Evolutionary conservation across 1,140 invertebrate genomes (phyloP), one percentile per base, ranked within the genome.

Genomic region (Aphis gossypii): DNA sequence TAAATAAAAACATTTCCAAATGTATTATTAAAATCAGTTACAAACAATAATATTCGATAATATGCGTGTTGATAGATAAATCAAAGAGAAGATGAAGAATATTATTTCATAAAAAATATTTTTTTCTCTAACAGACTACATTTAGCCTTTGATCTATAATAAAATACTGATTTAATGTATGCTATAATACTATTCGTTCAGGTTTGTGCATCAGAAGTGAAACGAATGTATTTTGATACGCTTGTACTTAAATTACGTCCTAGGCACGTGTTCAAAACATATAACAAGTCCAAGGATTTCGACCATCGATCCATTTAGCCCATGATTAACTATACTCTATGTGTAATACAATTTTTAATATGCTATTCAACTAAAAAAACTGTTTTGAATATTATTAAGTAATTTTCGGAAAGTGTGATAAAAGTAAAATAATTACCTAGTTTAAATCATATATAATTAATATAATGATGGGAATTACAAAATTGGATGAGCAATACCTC

Each of bases 221-320:
- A 51, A 51, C 86, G 46, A 88, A 88, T 88, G 25, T 30, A 51
- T 88, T 68, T 88, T 51, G 86, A 48, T 46, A 46, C 46, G 44
- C 30, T 14, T 35, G 46, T n/a, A 35, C 48, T 86, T 88, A 30
- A 46, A 46, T 51, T 88, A 51, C 20, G 5, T 88, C 30, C n/a
- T 2, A 8, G 46, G 87, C 87, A 88, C 87, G 87, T 88, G 48
- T 21, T 51, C 44, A 23, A 48, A 88, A 88, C 46, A 20, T 88
- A 82, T 76, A n/a, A 88, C 48, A 48, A 51, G 44, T 88, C 30
- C 46, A n/a, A 48, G 44, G 46, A 14, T 48, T 48, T 87, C 30
- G 11, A n/a, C 46, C 21, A 46, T 44, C 83, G 60, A 20, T 76
- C 14, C n/a, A 76, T 76, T 76, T 76, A 76, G 30, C 18, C 30